Evolutionary conservation across 2,888 invertebrate genomes (phyloP), one percentile per base, ranked within the genome.

Genomic region (Miltochrista miniata): DNA sequence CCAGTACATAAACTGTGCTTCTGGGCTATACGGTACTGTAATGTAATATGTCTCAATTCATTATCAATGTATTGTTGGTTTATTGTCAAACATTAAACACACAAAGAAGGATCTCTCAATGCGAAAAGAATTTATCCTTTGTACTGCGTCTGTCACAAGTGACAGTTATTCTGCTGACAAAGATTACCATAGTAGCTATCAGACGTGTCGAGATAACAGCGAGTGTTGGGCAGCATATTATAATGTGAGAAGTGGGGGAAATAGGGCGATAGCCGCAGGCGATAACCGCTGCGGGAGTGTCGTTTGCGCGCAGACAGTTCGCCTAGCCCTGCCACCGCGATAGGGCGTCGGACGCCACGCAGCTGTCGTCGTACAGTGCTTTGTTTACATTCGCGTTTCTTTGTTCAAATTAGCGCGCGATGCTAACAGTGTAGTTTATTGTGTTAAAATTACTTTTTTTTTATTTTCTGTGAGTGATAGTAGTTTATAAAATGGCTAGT

Each of bases 371-470:
- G 59, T 54, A 45, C 29, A 24, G 18, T 24, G 65, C 83, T 88
- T 87, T 89, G 85, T 88, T 85, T 83, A 82, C 80, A 72, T 72
- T 66, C 66, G 72, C 79, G 80, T 72, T 71, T 73, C 84, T 86
- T 87, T 87, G 87, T 69, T 68, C 54, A 60, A 57, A 61, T 62
- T 66, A 58, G 56, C 76, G 64, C 76, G 80, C 73, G 65, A 85
- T 86, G 86, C 74, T 75, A 79, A 68, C 68, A 59, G 48, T 61
- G 59, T 43, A 48, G 48, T 53, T 58, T 62, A 56, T 61, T 68
- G 54, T 61, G 64, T 59, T 69, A 56, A 65, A 68, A 68, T 65
- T 76, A 65, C 72, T 48, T 49, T 8, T 48, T 60, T 52, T 45
- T 74, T 77, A 75, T 60, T 57, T 52, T 45, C 73, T 77, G 76